phyloP scores from a whole-genome alignment of 2,113 vertebrate species.

The Bungarus multicinctus region DNA sequence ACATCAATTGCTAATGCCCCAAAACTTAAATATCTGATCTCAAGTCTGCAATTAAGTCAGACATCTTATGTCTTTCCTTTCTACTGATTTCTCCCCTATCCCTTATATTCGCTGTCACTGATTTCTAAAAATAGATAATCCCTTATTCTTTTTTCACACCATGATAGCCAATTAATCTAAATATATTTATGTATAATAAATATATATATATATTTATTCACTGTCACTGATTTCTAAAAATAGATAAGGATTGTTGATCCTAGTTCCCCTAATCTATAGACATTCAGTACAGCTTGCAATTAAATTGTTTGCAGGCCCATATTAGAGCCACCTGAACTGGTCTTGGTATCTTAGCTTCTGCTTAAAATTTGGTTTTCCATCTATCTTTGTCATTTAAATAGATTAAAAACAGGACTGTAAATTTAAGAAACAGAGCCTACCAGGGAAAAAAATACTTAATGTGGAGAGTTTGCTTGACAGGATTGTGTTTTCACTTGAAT shows the following conservation, averaged over 20 bases:
- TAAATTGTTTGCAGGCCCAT: too few relatives aligned
- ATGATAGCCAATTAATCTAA: not conserved
- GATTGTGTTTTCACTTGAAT: slow-evolving; percentile 43
- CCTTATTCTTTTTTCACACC: not conserved
- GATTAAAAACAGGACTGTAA: slow-evolving; percentile 54
- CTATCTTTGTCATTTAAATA: slow-evolving; percentile 40
- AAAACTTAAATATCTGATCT: not conserved
- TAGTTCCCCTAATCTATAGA: not conserved
- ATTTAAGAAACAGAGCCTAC: slow-evolving; percentile 30
- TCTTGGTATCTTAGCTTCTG: not conserved
- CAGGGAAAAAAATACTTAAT: slow-evolving; percentile 35
- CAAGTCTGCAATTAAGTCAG: not conserved
- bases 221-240: too few relatives aligned
- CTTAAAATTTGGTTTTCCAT: slow-evolving; percentile 29
- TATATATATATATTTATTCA: too few relatives aligned
- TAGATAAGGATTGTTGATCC: too few relatives aligned
- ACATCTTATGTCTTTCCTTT: not conserved
- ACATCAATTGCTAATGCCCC: not conserved
- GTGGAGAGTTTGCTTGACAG: slow-evolving; percentile 43
- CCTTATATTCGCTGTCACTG: not conserved
- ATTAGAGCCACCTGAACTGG: not conserved
- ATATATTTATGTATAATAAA: not conserved
- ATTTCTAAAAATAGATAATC: not conserved
- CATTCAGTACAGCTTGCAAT: not conserved
- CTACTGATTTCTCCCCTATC: not conserved